Percentiles rank a stretch among this genome's conserved stretches.
These are phyloP conservation scores for Congeria kusceri DNA, from an alignment of 2,888 invertebrate genomes.

Conservation along the genomic window DNA sequence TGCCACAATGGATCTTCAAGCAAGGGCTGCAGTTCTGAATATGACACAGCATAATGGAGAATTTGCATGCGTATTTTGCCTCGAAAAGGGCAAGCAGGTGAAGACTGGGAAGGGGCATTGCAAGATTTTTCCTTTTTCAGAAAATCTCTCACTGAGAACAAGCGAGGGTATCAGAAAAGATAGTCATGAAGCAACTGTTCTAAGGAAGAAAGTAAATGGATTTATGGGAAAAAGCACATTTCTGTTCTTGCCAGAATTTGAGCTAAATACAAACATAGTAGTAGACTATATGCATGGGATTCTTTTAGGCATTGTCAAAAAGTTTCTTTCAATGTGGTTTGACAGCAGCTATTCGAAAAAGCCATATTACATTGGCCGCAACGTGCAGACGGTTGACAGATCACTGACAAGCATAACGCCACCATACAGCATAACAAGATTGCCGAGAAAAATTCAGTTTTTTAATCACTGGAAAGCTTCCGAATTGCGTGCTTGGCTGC, in stretches of 20 bases:
- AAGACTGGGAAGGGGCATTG: constrained; percentile 52
- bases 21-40: constrained; percentile 46
- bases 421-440: constrained; percentile 36
- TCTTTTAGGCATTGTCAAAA: constrained; percentile 18
- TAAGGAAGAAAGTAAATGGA: constrained; percentile 35
- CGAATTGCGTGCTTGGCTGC: constrained; percentile 50
- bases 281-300: constrained; percentile 39
- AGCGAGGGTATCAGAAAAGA: constrained; percentile 16
- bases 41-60: constrained; percentile 63
- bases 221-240: constrained; percentile 16
- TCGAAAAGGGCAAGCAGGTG: constrained; percentile 34
- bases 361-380: constrained; percentile 15
- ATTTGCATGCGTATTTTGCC: constrained; percentile 54
- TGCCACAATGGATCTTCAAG: constrained; percentile 60
- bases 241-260: constrained; percentile 6
- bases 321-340: constrained; percentile 23
- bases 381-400: neutral
- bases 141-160: constrained; percentile 18
- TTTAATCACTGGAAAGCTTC: constrained; percentile 64
- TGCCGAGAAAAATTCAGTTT: constrained; percentile 38
- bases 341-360: neutral
- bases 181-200: constrained; percentile 24
- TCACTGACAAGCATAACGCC: constrained; percentile 26
- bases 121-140: constrained; percentile 26
- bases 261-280: constrained; percentile 36